Conservation (phyloP, 2,113 vertebrate genomes). For the Casuarius casuarius region DNA sequence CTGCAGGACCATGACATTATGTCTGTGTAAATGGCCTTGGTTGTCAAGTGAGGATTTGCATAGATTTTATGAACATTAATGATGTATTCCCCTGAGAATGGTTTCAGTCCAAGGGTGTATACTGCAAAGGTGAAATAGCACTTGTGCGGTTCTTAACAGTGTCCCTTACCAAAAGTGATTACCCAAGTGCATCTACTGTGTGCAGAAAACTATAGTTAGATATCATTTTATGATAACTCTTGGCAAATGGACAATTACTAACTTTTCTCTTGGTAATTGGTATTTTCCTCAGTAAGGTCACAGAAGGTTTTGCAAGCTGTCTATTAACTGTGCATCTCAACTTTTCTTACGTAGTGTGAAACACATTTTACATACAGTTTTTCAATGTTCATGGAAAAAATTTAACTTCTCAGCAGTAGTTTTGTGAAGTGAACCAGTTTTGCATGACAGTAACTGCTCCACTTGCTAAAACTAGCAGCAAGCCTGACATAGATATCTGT, state of each 20-base stretch:
- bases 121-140: neutral
- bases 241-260: constrained; percentile 6
- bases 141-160: neutral
- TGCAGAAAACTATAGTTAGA: neutral
- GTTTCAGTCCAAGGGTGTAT: neutral
- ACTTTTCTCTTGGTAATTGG: constrained; percentile 45
- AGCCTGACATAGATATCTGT: neutral
- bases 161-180: neutral
- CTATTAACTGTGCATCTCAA: constrained; percentile 2
- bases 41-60: constrained; percentile 26
- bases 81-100: neutral
- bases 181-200: neutral
- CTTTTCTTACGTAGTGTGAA: neutral
- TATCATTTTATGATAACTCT: neutral
- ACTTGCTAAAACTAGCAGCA: neutral
- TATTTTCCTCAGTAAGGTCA: constrained; percentile 4
- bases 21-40: neutral
- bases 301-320: neutral
- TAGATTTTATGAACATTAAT: neutral
- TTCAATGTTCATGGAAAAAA: neutral
- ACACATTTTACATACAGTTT: neutral
- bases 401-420: constrained; percentile 7
- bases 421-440: neutral
- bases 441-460: neutral
- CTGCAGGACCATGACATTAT: neutral